Evolutionary conservation across 2,113 vertebrate species (phyloP).

Genomic region (Sinocyclocheilus maitianheensis): DNA sequence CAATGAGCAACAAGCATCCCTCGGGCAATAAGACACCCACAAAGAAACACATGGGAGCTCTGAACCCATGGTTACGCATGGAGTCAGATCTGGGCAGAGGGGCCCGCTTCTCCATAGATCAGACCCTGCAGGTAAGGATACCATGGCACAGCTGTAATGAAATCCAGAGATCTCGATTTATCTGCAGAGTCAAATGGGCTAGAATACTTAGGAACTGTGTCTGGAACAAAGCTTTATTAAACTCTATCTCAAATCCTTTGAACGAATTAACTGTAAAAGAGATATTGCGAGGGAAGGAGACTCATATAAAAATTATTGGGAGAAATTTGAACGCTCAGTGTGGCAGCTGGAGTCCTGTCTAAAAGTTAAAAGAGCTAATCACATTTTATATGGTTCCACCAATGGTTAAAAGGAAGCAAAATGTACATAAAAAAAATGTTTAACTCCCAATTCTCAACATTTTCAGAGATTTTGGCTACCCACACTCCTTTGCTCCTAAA

Average conservation of each 20-base stretch:
- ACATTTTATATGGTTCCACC: not conserved
- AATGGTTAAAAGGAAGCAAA: not conserved
- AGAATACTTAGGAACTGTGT: constrained; percentile 31
- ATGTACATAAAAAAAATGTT: not conserved
- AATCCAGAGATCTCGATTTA: constrained; percentile 46
- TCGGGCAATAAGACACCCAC: constrained; percentile 30
- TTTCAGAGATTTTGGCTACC: not conserved
- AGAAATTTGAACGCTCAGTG: not conserved
- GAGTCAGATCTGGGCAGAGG: constrained; percentile 38
- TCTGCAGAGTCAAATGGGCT: constrained; percentile 2
- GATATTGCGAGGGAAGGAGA: not conserved
- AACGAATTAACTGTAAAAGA: constrained; percentile 41
- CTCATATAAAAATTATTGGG: not conserved
- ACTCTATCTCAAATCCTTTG: constrained; percentile 47
- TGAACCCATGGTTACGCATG: constrained; percentile 29
- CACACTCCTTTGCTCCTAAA: not conserved
- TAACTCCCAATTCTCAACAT: not conserved
- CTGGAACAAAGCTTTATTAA: constrained; percentile 52
- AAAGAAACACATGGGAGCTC: constrained; percentile 34
- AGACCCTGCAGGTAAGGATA: constrained; percentile 41
- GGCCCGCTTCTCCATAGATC: constrained; percentile 14
- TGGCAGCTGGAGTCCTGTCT: not conserved
- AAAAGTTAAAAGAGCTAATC: not conserved
- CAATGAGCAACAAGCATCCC: constrained; percentile 62
- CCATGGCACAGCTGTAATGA: constrained; percentile 30